These are phyloP conservation scores for Eudyptes chrysolophus DNA, from an alignment of 2,113 vertebrate genomes.

Conservation along the genomic window DNA sequence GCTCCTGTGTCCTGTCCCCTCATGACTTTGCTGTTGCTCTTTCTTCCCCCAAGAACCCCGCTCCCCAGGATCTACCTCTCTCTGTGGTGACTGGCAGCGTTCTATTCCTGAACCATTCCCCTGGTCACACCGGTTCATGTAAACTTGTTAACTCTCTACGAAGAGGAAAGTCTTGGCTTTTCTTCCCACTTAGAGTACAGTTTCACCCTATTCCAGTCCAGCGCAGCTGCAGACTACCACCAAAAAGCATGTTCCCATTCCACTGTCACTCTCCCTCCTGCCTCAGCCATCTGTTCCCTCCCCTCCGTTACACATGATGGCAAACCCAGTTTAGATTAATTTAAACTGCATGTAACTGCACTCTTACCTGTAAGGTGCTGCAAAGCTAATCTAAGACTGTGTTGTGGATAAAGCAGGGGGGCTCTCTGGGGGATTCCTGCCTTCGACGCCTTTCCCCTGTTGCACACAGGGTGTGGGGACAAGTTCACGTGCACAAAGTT, in stretches of 20 bases:
- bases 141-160: neutral
- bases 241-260: neutral
- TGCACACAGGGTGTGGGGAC: fast-evolving
- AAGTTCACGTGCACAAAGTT: neutral
- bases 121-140: neutral
- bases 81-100: neutral
- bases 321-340: neutral
- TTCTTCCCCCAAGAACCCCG: neutral
- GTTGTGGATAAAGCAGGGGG: neutral
- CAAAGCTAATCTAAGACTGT: neutral
- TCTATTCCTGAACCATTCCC: neutral
- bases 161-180: neutral
- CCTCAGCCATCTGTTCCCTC: neutral
- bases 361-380: neutral
- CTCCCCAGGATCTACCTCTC: neutral
- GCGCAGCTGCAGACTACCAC: neutral
- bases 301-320: neutral
- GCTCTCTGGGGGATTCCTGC: fast-evolving
- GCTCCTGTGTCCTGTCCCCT: neutral
- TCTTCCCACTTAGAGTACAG: neutral
- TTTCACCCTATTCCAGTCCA: neutral
- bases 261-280: neutral
- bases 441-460: neutral
- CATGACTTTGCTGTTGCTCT: neutral
- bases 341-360: neutral